Percentiles rank a stretch among this genome's conserved stretches.
These are phyloP conservation scores for Oedothorax gibbosus DNA, from an alignment of 1,140 invertebrate species.

Conservation along the genomic window DNA sequence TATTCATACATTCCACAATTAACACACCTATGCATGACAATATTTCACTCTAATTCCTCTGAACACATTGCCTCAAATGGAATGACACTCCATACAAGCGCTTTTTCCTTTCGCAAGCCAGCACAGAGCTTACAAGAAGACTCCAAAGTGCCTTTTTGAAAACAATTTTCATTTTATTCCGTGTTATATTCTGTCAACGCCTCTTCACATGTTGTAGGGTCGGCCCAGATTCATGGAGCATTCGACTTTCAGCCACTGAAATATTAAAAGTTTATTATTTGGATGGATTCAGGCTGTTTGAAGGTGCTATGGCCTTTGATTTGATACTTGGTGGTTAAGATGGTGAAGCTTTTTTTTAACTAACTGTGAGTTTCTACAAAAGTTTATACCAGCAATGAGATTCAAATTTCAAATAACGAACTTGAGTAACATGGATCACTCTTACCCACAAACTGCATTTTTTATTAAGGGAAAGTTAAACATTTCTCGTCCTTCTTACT, in stretches of 20 bases:
- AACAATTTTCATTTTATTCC: constrained; percentile 12
- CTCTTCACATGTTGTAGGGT: constrained; percentile 34
- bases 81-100: constrained; percentile 34
- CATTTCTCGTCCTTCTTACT: too few relatives aligned
- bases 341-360: too few relatives aligned
- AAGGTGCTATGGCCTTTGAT: too few relatives aligned
- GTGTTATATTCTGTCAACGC: neutral
- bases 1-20: constrained; percentile 21
- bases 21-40: constrained; percentile 32
- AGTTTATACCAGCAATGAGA: too few relatives aligned
- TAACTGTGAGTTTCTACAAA: too few relatives aligned
- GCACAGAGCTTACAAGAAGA: constrained; percentile 36
- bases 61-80: constrained; percentile 42
- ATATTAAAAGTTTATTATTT: neutral
- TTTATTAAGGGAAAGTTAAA: too few relatives aligned
- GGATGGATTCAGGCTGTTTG: too few relatives aligned
- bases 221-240: constrained; percentile 14
- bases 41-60: constrained; percentile 38
- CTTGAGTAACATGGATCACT: too few relatives aligned
- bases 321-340: too few relatives aligned
- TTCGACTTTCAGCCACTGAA: constrained; percentile 51
- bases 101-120: constrained; percentile 18
- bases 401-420: too few relatives aligned
- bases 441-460: too few relatives aligned
- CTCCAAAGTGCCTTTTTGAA: constrained; percentile 6